phyloP scores from a whole-genome alignment of 1,140 invertebrate genomes.

The Coboldia fuscipes region DNA sequence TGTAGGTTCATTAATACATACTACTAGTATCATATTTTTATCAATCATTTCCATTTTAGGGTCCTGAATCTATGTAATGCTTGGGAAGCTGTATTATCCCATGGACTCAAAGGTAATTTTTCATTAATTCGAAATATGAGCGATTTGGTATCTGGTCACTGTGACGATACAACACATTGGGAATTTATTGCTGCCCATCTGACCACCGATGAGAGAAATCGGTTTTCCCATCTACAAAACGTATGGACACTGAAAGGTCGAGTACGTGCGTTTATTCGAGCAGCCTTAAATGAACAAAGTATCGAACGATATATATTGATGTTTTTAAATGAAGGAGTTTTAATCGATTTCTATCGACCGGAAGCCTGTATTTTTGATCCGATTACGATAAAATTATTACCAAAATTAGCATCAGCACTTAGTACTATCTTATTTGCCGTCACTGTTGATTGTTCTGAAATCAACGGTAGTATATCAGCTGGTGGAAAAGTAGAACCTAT shows the following conservation, averaged over 20 bases:
- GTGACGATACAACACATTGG: conserved; percentile 20
- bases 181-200: conserved; percentile 39
- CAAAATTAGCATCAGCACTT: conserved; percentile 53
- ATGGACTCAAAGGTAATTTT: conserved; percentile 29
- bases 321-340: conserved; percentile 33
- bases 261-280: conserved; percentile 59
- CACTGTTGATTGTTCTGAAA: conserved; percentile 52
- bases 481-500: conserved; percentile 20
- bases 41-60: conserved; percentile 7
- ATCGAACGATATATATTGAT: conserved; percentile 55
- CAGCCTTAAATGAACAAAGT: conserved; percentile 65
- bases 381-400: conserved; percentile 46
- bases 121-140: conserved; percentile 16
- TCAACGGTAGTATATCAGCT: conserved; percentile 28
- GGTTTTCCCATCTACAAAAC: conserved; percentile 47
- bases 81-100: conserved; percentile 37
- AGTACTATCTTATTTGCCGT: conserved; percentile 69
- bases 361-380: conserved; percentile 60
- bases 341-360: conserved; percentile 45
- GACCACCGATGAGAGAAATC: conserved; percentile 58
- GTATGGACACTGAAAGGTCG: conserved; percentile 54
- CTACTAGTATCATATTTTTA: not conserved
- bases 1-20: not conserved
- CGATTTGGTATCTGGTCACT: conserved; percentile 13
- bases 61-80: conserved; percentile 31